These are phyloP conservation scores for Drosophila ambigua DNA, from an alignment of 1,140 invertebrate genomes.

Conservation along the genomic window DNA sequence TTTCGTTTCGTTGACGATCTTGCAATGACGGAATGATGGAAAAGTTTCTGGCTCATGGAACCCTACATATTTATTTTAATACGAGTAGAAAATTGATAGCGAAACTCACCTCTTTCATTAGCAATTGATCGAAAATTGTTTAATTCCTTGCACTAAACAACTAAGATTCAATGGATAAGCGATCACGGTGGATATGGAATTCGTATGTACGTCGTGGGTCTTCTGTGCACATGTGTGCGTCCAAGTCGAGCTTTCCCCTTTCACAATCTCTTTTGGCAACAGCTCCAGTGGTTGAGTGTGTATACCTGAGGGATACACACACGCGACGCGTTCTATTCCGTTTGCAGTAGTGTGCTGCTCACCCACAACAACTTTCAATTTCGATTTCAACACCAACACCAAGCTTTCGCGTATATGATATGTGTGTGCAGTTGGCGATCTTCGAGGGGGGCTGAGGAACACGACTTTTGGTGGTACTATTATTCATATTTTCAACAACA, in stretches of 20 bases:
- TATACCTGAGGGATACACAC: constrained; percentile 10
- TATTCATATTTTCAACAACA: constrained; percentile 31
- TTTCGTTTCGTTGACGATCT: constrained; percentile 28
- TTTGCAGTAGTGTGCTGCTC: constrained; percentile 27
- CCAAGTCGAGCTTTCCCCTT: constrained; percentile 19
- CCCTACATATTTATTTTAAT: background rate
- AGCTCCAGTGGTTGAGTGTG: constrained; percentile 11
- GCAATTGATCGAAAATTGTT: constrained; percentile 37
- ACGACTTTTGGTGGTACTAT: constrained; percentile 31
- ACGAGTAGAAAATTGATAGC: no score
- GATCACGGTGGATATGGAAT: constrained; percentile 5
- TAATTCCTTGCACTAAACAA: constrained; percentile 58
- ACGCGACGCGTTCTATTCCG: constrained; percentile 53
- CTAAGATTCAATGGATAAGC: constrained; percentile 20
- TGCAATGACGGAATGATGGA: constrained; percentile 33
- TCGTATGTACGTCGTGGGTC: background rate
- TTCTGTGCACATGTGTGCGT: constrained; percentile 2
- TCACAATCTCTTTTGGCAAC: constrained; percentile 21
- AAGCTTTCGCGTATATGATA: constrained; percentile 16
- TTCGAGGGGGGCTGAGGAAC: background rate
- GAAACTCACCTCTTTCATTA: constrained; percentile 73
- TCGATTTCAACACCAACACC: constrained; percentile 41
- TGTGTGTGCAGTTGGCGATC: constrained; percentile 9
- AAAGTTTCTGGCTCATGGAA: background rate
- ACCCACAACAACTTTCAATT: constrained; percentile 55